Base-by-base conservation (phyloP, 2,888 invertebrate species). In the Andrena marginata region DNA sequence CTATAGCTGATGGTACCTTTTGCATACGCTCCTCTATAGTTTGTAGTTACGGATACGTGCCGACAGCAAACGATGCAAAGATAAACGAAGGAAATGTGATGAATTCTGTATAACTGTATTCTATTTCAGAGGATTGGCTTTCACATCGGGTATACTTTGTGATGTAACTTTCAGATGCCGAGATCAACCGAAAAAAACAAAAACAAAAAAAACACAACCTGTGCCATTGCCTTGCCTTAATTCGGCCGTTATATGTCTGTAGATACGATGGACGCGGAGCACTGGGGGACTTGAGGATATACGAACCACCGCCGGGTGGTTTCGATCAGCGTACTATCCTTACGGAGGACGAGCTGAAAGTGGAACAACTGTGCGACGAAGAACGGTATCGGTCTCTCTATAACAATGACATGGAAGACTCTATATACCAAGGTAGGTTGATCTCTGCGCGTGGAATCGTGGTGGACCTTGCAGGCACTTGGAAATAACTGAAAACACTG, bases 181-280 rank as follows among this genome's bases (percentile, higher is more conserved):
- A 71, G 78, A 77, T 69, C 77, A 76, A 78, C 49, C 79, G 75
- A 74, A 86, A 73, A 82, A 33, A 33, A 23, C 1, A 33, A 33
- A 33, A 31, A 0, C 2, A 33, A 33, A 2, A 33, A 74, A 85
- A 72, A 86, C 69, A 81, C 49, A 85, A 75, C 59, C 2, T 63
- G 54, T 74, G 59, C 64, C 70, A 72, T 77, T 87, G 88, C 85
- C 81, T n/a, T 81, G 42, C 84, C 85, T 78, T 91, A 91, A 92
- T 83, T 85, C 48, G 16, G 73, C 56, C 67, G 77, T 93, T 91
- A 87, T 93, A 89, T 91, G 91, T 93, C 92, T 93, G 78, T 92
- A 99, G 99, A 95, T 99, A 99, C 95, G 99, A 99, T 95, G 98
- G 98, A 84, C 96, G 99, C 88, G 99, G 98, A 78, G 97, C 98